These are phyloP conservation scores for Candoia aspera DNA, from an alignment of 2,113 vertebrate species.

Conservation along the genomic window DNA sequence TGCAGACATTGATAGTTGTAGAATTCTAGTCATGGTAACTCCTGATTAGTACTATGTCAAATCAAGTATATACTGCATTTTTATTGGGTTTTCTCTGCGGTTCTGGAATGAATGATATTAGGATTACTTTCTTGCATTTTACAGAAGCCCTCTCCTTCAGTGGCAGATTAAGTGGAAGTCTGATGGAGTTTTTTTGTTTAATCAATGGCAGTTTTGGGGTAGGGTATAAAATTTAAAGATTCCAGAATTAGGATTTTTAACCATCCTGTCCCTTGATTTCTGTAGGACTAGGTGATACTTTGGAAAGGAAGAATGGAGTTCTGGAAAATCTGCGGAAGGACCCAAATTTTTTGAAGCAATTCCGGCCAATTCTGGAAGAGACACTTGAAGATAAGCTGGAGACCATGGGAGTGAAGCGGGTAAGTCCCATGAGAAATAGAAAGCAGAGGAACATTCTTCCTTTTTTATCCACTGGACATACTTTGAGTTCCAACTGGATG, in stretches of 20 bases:
- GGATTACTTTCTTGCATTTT: neutral
- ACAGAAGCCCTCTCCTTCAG: neutral
- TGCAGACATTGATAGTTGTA: neutral
- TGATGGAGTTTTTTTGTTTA: neutral
- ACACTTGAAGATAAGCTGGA: constrained; percentile 72
- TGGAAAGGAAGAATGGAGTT: constrained; percentile 30
- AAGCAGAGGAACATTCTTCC: neutral
- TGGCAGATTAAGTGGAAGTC: neutral
- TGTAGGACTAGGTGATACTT: constrained; percentile 46
- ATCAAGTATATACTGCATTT: neutral
- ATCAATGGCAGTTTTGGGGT: neutral
- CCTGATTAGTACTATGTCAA: neutral
- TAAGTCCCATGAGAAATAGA: neutral
- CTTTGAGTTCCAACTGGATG: neutral
- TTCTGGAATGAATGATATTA: neutral
- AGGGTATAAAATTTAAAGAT: neutral
- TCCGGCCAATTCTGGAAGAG: constrained; percentile 66
- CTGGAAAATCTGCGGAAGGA: constrained; percentile 52
- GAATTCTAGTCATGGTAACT: neutral
- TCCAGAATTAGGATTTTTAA: neutral
- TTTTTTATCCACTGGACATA: neutral
- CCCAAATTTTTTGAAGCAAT: constrained; percentile 63
- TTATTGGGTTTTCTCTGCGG: neutral
- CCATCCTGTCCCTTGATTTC: neutral
- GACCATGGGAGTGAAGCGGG: constrained; percentile 66